Percentiles rank a stretch among this genome's conserved stretches.
Evolutionary conservation across 2,888 invertebrate species (phyloP).

Genomic region (Agrochola circellaris): DNA sequence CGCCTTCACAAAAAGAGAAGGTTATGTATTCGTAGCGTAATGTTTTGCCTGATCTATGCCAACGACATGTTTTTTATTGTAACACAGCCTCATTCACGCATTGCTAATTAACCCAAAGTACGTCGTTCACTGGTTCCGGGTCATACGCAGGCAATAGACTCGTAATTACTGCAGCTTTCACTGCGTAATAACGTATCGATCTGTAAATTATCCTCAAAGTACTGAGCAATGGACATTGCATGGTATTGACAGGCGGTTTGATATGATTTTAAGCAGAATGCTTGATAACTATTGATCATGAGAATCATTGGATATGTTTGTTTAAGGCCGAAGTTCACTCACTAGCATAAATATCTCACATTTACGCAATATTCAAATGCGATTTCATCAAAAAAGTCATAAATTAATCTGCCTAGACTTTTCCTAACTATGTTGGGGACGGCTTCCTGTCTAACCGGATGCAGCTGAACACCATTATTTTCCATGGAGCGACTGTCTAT

Average conservation of each 20-base stretch:
- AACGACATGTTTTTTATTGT: neutral
- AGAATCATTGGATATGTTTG: neutral
- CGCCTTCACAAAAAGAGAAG: neutral
- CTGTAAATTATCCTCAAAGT: neutral
- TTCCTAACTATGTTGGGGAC: too few species aligned
- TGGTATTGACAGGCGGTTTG: neutral
- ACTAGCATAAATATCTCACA: neutral
- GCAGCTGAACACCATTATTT: too few species aligned
- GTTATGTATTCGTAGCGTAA: neutral
- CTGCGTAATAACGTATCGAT: constrained; percentile 17
- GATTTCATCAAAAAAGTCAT: neutral
- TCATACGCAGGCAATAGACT: neutral
- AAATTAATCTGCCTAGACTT: too few species aligned
- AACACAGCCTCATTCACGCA: neutral
- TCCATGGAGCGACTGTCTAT: too few species aligned
- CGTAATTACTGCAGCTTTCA: constrained; percentile 12
- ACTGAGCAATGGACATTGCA: neutral
- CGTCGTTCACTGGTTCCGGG: neutral
- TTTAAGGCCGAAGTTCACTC: neutral
- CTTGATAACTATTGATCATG: neutral
- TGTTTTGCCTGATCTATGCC: too few species aligned
- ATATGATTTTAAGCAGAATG: neutral
- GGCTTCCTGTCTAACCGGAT: too few species aligned
- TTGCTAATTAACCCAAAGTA: neutral
- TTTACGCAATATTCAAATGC: neutral